Percentiles rank a stretch among this genome's conserved stretches.
phyloP scores from a whole-genome alignment of 2,888 invertebrate species.

The Drosophila yooni region DNA sequence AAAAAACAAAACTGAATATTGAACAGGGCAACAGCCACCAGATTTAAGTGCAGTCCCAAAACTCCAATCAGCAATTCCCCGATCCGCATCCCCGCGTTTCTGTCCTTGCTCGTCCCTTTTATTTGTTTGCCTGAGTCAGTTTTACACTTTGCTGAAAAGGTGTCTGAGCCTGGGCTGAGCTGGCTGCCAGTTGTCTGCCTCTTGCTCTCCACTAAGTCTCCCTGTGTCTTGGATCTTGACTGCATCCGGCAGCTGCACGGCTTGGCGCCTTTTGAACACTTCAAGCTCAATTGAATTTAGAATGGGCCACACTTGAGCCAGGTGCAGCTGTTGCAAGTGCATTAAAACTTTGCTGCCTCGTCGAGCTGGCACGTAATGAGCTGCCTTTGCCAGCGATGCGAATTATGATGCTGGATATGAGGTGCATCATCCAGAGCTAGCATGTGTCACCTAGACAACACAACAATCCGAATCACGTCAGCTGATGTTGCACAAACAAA shows the following conservation, averaged over 20 bases:
- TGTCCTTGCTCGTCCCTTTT: background rate
- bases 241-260: conserved; percentile 46
- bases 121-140: conserved; percentile 23
- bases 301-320: conserved; percentile 63
- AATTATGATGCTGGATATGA: conserved; percentile 5
- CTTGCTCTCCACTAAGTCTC: conserved; percentile 5
- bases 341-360: conserved; percentile 42
- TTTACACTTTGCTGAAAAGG: conserved; percentile 13
- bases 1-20: conserved; percentile 18
- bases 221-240: conserved; percentile 17
- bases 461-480: conserved; percentile 44
- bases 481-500: conserved; percentile 42
- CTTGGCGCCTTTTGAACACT: conserved; percentile 68
- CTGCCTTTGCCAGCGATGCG: conserved; percentile 32
- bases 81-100: background rate
- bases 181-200: background rate
- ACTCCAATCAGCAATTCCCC: conserved; percentile 33
- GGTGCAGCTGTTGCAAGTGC: conserved; percentile 52
- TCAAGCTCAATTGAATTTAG: conserved; percentile 75
- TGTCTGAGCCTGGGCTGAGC: conserved; percentile 26
- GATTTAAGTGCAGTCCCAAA: conserved; percentile 42
- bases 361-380: conserved; percentile 56
- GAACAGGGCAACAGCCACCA: conserved; percentile 14
- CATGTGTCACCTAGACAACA: conserved; percentile 46
- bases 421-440: background rate